Percentiles rank a stretch among this genome's conserved stretches.
Conservation (phyloP, 2,113 vertebrate genomes). For the Melanerpes aurifrons region DNA sequence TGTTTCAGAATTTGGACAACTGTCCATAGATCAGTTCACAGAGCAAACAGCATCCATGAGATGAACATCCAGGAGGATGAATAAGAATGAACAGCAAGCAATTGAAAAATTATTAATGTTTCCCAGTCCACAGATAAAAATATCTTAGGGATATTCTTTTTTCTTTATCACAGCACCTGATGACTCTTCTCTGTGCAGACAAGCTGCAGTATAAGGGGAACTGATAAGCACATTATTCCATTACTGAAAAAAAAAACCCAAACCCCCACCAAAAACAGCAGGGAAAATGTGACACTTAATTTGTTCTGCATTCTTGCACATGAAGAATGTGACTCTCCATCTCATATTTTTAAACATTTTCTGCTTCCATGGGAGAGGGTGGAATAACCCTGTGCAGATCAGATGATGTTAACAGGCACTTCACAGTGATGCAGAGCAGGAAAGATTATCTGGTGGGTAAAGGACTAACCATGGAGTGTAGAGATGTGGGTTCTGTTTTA, state of each 20-base stretch:
- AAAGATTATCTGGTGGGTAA: background rate
- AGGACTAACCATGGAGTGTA: background rate
- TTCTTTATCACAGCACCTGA: background rate
- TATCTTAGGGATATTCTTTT: background rate
- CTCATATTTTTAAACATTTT: background rate
- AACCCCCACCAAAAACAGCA: no score
- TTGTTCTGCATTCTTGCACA: background rate
- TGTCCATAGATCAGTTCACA: background rate
- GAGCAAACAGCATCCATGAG: background rate
- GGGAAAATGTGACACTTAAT: background rate
- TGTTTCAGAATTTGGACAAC: background rate
- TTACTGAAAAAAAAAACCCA: background rate
- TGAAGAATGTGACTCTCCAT: background rate
- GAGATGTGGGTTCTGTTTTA: background rate
- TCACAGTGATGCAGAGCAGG: background rate
- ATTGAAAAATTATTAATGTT: background rate
- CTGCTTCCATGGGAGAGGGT: background rate
- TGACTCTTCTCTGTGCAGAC: background rate
- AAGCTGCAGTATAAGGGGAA: background rate
- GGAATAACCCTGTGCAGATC: background rate
- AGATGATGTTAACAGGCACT: background rate
- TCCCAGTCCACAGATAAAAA: constrained; percentile 9
- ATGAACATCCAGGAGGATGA: background rate
- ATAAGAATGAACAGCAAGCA: background rate
- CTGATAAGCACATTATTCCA: background rate